These are phyloP conservation scores for Catonia carolina DNA, from an alignment of 2,888 invertebrate species.

Conservation along the genomic window DNA sequence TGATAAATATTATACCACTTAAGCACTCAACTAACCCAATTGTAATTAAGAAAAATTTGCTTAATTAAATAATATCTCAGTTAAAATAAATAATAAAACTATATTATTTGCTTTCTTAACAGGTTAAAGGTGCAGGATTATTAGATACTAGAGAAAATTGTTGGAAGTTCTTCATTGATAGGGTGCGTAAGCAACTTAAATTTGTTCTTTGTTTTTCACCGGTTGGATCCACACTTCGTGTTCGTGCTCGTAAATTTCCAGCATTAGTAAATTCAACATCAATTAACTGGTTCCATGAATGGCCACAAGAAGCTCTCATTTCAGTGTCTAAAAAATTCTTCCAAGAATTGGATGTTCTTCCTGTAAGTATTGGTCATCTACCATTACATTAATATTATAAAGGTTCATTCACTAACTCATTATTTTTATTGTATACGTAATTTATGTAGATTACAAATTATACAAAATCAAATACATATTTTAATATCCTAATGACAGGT, in stretches of 20 bases:
- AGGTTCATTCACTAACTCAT: not conserved
- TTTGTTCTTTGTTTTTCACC: conserved; percentile 97
- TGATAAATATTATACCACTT: not conserved
- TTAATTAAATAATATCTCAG: too few relatives aligned
- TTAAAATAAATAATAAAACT: too few relatives aligned
- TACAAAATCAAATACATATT: not conserved
- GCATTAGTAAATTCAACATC: conserved; percentile 92
- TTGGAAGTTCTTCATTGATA: conserved; percentile 96
- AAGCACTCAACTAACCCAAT: not conserved
- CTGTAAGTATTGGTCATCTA: conserved; percentile 57
- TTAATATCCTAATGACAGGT: not conserved
- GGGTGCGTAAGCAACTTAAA: conserved; percentile 82
- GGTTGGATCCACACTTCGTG: conserved; percentile 86
- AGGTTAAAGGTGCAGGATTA: conserved; percentile 79
- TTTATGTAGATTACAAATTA: not conserved
- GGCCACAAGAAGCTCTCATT: conserved; percentile 95
- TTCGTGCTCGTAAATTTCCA: conserved; percentile 90
- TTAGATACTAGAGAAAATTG: conserved; percentile 91
- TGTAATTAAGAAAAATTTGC: too few relatives aligned
- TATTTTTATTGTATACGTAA: not conserved
- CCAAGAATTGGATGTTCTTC: conserved; percentile 68
- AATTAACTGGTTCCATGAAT: conserved; percentile 98
- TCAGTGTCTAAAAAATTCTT: conserved; percentile 88
- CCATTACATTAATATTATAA: too few relatives aligned
- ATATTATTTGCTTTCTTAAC: too few relatives aligned